Base-by-base conservation (phyloP, 2,888 invertebrate genomes). In the Embidobia sp. region DNA sequence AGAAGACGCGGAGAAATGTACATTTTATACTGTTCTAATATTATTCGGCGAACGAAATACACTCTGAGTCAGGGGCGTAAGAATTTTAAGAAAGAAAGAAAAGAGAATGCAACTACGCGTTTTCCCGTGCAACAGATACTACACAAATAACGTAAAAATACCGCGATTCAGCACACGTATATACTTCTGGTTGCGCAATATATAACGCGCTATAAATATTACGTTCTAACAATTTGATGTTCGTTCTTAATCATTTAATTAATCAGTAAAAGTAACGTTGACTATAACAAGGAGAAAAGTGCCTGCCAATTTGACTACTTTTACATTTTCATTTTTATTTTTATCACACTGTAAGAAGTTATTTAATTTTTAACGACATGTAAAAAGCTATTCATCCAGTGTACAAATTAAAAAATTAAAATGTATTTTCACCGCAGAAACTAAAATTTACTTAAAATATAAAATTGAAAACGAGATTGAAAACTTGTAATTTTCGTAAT, bases 1-100 rank as follows among this genome's bases (percentile, higher is more conserved):
- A 37, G 35, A 46, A 46, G 51, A 72, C 10, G 26, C 51, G 22
- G 11, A 48, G 33, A 46, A 53, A 70, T 76, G 57, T 63, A 59
- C 55, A 57, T 73, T 63, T 69, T 59, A 26, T 46, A n/a, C 27
- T 27, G 81, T 80, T 83, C 83, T 84, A 83, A 84, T 84, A 84
- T 84, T 83, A 81, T 79, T 79, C 73, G 42, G 49, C 63, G 53
- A 57, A 51, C 73, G 66, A 73, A 55, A 49, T 42, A 42, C 49
- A 33, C 48, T 49, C 33, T 57, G 49, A 64, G 49, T 64, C 73
- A 66, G 44, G 44, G 37, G 33, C 59, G 18, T 59, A 59, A 59
- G 48, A 49, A 57, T 66, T 57, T 44, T 15, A 26, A 59, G 37
- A 35, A 73, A 53, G 31, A 42, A 46, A 57, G 48, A 64, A 51